Conservation (phyloP, 2,797 vertebrate genomes). For the Sebastes taczanowskii region DNA sequence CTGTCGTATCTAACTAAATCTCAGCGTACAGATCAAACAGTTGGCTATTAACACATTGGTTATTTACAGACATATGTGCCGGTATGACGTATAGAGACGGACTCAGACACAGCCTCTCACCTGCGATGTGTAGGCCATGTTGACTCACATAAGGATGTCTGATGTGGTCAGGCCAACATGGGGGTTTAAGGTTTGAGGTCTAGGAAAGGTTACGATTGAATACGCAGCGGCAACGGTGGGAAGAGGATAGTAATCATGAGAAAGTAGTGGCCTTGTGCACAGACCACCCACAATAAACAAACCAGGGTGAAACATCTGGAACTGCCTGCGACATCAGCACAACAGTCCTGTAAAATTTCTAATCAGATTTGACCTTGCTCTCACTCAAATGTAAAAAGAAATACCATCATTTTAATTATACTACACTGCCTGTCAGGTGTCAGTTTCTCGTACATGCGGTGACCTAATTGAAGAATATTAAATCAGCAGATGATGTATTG, state of each 20-base stretch:
- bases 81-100: neutral
- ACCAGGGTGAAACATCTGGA: conserved; percentile 60
- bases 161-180: conserved; percentile 6
- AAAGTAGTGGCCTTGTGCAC: conserved; percentile 43
- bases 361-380: neutral
- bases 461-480: conserved; percentile 37
- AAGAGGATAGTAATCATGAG: conserved; percentile 53
- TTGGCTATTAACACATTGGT: too few species aligned
- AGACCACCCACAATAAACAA: conserved; percentile 55
- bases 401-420: neutral
- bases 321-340: neutral
- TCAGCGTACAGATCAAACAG: too few species aligned
- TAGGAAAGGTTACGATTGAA: conserved; percentile 11
- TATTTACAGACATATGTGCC: too few species aligned
- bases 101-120: neutral
- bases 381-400: neutral
- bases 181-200: conserved; percentile 2
- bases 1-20: too few species aligned
- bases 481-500: conserved; percentile 51
- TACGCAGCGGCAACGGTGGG: conserved; percentile 19
- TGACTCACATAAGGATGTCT: neutral
- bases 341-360: neutral
- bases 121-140: neutral
- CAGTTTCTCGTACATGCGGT: neutral
- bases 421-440: conserved; percentile 13